Conservation (phyloP, 2,888 invertebrate species). For the Xiphydria camelus region DNA sequence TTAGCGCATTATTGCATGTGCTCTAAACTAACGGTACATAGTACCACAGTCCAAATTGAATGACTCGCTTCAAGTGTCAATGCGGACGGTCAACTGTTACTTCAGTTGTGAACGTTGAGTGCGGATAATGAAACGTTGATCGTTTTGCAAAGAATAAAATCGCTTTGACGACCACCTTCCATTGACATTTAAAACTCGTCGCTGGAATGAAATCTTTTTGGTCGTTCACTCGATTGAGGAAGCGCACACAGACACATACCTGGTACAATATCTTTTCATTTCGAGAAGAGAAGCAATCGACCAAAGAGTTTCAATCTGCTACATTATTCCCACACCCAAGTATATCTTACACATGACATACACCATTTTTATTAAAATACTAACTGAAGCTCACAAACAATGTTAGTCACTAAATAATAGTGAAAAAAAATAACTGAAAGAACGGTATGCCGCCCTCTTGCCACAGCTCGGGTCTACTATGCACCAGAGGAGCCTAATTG, state of each 20-base stretch:
- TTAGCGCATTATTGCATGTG: slow-evolving; percentile 20
- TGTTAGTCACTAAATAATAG: slow-evolving; percentile 58
- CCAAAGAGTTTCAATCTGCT: slow-evolving; percentile 10
- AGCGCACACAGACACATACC: no score
- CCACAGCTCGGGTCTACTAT: slow-evolving; percentile 35
- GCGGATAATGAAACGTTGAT: no score
- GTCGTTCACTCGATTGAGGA: no score
- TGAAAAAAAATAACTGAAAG: slow-evolving; percentile 54
- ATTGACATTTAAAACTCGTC: no score
- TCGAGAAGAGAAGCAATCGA: neutral
- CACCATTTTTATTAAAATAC: slow-evolving; percentile 56
- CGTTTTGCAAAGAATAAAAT: no score
- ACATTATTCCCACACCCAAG: slow-evolving; percentile 56
- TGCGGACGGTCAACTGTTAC: neutral
- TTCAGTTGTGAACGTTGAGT: no score
- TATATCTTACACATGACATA: slow-evolving; percentile 59
- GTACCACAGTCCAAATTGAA: slow-evolving; percentile 48
- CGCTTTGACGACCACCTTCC: no score
- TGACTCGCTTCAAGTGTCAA: slow-evolving; percentile 17
- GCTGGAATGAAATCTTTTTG: no score
- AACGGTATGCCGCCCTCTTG: slow-evolving; percentile 43
- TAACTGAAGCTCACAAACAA: slow-evolving; percentile 59
- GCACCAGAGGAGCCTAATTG: no score
- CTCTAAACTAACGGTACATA: slow-evolving; percentile 50
- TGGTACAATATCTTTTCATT: no score